Evolutionary conservation across 1,140 invertebrate species (phyloP), one percentile per base, ranked within the genome.

Genomic region (Drosophila sturtevanti): DNA sequence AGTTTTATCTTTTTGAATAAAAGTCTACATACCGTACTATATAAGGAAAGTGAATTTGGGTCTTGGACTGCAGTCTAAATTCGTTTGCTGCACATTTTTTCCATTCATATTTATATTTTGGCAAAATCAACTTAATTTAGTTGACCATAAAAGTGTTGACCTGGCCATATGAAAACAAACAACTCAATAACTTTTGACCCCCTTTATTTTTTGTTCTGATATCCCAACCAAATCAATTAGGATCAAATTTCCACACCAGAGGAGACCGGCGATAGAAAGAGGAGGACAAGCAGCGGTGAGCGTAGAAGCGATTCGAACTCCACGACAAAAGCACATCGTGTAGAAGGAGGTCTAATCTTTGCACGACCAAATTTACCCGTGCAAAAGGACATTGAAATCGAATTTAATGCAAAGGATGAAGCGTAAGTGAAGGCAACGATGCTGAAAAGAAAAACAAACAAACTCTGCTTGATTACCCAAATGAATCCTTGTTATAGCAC

Each of bases 401-500:
- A 85, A 80, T 82, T 82, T 72, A 90, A 78, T 75, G 79, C 80
- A 77, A 92, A 92, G 77, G 90, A 92, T 73, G 80, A 92, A 82
- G 73, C 77, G 91, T 92, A 79, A 90, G 87, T 82, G 16, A 71
- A 68, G 27, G 35, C 37, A 27, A 37, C 27, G 34, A 58, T 37
- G 31, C 44, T 41, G 31, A 77, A 61, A 60, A 41, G 56, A 72
- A 59, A 73, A 35, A 72, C 55, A 80, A 68, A 63, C 64, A 58
- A 31, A 55, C 44, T 44, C 58, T 31, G 24, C 63, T 31, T 44
- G 54, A 72, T 68, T 81, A 59, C 27, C 62, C 56, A 62, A 34
- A 79, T 34, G 55, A 63, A 72, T 31, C 22, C 69, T 44, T 38
- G 22, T 11, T 60, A 35, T 14, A 94, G 94, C 73, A 93, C 93